Percentiles rank a stretch among this genome's conserved stretches.
phyloP scores from a whole-genome alignment of 2,113 vertebrate species.

The Trogon melanurus region DNA sequence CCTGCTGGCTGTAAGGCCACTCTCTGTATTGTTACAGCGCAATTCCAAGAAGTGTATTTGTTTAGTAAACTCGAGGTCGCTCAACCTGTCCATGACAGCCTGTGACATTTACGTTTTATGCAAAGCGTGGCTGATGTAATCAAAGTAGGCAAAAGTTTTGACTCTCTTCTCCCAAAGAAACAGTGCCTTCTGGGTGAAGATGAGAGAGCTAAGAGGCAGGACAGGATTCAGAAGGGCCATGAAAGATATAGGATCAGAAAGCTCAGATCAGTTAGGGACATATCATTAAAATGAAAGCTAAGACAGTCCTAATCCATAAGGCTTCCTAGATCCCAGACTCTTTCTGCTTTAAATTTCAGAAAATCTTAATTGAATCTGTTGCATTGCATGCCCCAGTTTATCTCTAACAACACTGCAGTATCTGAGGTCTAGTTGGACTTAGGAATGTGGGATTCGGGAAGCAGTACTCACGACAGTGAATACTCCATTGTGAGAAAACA shows the following conservation, averaged over 20 bases:
- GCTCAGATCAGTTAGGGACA: neutral
- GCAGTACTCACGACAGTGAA: neutral
- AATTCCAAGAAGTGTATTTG: neutral
- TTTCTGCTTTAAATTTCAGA: neutral
- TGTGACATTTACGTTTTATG: neutral
- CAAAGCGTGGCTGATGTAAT: neutral
- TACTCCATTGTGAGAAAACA: neutral
- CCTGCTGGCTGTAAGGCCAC: neutral
- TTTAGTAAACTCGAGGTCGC: conserved; percentile 12
- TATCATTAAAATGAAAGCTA: neutral
- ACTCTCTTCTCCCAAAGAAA: neutral
- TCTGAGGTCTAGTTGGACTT: neutral
- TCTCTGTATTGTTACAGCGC: neutral
- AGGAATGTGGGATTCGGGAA: neutral
- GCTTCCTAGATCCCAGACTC: neutral
- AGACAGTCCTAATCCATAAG: neutral
- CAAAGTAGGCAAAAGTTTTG: neutral
- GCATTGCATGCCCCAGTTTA: neutral
- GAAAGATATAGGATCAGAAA: neutral
- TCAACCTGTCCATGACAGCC: neutral
- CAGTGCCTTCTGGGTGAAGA: neutral
- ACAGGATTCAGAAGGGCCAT: neutral
- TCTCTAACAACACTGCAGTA: neutral
- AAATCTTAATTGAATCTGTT: neutral
- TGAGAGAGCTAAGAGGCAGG: neutral